Base-by-base conservation (phyloP, 1,140 invertebrate species). In the Chlorops oryzae region DNA sequence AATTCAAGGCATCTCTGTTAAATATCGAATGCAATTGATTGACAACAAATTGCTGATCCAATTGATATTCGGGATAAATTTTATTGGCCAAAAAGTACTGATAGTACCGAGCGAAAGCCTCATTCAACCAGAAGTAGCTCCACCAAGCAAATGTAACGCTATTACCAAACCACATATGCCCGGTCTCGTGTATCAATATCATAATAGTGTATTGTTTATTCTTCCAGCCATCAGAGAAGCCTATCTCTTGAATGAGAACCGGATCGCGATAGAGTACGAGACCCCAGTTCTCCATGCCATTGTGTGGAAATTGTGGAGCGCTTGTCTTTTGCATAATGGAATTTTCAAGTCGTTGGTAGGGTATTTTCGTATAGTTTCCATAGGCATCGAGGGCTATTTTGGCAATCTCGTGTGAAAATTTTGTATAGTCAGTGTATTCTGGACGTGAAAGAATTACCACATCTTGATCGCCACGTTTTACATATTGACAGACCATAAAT, bases 261-360 rank as follows among this genome's bases (percentile, higher is more conserved):
- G 5, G 21, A 13, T 68, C 63, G 6, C 65, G 65, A 46, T 83
- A 90, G 2, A 84, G 83, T 35, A 88, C 78, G 2, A 90, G 70
- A 12, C 86, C 88, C 88, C 87, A 90, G 71, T 90, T 89, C 61
- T 90, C 87, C 87, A 90, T 90, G 32, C 86, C 88, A 10, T 86
- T 86, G 46, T 81, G 79, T 2, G 78, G 77, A 58, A 90, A 90
- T 58, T 88, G 81, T 0, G 88, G 86, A 2, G 90, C 78, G 2
- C 84, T 86, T 7, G 84, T 80, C 56, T 85, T 80, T 66, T 85
- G 81, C 52, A 81, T 62, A 46, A 81, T 78, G 0, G 69, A 59
- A 28, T 77, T 73, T 56, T 47, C 66, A 43, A 70, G 41, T 0
- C 51, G 21, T 3, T 51, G 56, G 35, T 78, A 81, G 2, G 51